A percentile compares a stretch with the other conserved stretches of the same genome.
Evolutionary conservation across 2,888 invertebrate genomes (phyloP).

Genomic region (Cerastoderma edule): DNA sequence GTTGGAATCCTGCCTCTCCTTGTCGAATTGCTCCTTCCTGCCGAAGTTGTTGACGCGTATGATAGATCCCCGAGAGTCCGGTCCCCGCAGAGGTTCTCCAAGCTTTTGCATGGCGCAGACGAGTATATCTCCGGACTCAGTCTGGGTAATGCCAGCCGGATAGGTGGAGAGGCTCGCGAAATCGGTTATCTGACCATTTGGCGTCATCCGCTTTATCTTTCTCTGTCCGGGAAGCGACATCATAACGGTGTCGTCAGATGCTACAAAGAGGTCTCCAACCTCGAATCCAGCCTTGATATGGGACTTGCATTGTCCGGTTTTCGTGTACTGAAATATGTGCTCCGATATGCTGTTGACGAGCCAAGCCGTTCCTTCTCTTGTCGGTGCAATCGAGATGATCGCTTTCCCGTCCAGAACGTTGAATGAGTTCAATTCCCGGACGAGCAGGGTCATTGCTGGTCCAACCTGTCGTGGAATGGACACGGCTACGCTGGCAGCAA

Average conservation of each 20-base stretch:
- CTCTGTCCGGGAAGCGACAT: constrained; percentile 60
- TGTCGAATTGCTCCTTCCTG: constrained; percentile 56
- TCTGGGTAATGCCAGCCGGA: constrained; percentile 55
- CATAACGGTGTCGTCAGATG: constrained; percentile 54
- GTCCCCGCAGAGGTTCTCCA: constrained; percentile 45
- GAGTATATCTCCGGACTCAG: constrained; percentile 55
- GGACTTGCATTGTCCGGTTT: constrained; percentile 47
- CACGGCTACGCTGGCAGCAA: constrained; percentile 52
- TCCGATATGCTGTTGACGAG: constrained; percentile 60
- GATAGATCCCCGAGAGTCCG: constrained; percentile 54
- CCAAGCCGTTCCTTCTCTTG: constrained; percentile 58
- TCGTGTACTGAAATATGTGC: constrained; percentile 53
- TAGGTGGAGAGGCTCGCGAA: constrained; percentile 52
- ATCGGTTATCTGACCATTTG: constrained; percentile 52
- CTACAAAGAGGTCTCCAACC: constrained; percentile 55
- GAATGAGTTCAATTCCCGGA: constrained; percentile 56
- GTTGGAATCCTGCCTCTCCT: constrained; percentile 36
- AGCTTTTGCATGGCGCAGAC: constrained; percentile 63
- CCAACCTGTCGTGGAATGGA: constrained; percentile 56
- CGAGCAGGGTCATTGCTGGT: constrained; percentile 58
- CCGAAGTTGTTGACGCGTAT: constrained; percentile 52
- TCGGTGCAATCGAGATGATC: constrained; percentile 58
- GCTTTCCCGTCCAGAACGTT: constrained; percentile 54
- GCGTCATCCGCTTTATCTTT: constrained; percentile 51
- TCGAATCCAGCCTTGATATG: constrained; percentile 53